Evolutionary conservation across 2,888 invertebrate species (phyloP).

Genomic region (Drosophila maculinotata): DNA sequence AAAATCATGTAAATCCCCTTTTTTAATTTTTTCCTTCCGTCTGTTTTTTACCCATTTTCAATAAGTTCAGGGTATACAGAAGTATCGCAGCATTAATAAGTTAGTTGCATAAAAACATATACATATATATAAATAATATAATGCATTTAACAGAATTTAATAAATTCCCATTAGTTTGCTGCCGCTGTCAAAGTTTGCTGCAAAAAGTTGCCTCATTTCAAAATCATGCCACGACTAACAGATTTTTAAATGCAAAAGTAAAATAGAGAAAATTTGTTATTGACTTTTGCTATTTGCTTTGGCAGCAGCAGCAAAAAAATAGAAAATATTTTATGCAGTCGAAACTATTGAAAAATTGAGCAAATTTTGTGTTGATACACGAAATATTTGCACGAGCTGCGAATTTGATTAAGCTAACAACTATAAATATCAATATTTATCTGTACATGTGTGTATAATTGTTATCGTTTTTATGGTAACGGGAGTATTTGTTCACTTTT

Average conservation of each 20-base stretch:
- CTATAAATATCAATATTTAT: background rate
- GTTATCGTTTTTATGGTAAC: too few species aligned
- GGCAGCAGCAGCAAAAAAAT: constrained; percentile 2
- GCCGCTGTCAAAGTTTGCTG: too few species aligned
- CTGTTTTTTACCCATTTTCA: background rate
- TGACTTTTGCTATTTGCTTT: constrained; percentile 11
- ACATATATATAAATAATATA: constrained; percentile 1
- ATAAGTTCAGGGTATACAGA: too few species aligned
- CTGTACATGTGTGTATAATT: too few species aligned
- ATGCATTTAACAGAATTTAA: constrained; percentile 13
- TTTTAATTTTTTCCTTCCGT: too few species aligned
- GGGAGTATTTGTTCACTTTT: background rate
- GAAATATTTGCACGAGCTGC: background rate
- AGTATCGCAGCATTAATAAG: constrained; percentile 1
- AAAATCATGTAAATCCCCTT: too few species aligned
- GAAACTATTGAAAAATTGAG: constrained; percentile 3
- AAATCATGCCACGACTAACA: constrained; percentile 27
- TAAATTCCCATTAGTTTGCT: constrained; percentile 14
- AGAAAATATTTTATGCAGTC: background rate
- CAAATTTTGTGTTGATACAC: background rate
- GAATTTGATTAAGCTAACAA: background rate
- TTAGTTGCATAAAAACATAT: constrained; percentile 3
- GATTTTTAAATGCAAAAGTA: constrained; percentile 1
- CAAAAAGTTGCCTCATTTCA: constrained; percentile 24
- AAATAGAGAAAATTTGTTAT: constrained; percentile 22